These are phyloP conservation scores for Hassar affinis DNA, from an alignment of 2,113 vertebrate genomes.

Conservation along the genomic window DNA sequence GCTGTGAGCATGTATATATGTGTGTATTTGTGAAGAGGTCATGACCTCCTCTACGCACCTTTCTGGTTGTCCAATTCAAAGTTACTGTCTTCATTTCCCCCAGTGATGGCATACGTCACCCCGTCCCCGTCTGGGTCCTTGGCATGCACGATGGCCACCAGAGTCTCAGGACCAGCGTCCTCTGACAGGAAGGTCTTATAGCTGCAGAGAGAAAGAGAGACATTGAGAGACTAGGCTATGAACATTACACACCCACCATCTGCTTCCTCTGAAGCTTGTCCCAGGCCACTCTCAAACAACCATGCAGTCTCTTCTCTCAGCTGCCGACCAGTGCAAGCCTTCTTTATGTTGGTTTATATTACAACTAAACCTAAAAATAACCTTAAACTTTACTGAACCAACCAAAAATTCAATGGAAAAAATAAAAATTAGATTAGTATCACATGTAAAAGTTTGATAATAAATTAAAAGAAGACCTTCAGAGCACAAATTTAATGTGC, in stretches of 20 bases:
- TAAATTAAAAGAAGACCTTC: neutral
- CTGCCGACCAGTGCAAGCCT: neutral
- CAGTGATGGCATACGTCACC: constrained; percentile 81
- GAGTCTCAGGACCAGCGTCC: constrained; percentile 83
- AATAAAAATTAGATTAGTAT: neutral
- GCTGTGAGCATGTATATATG: constrained; percentile 14
- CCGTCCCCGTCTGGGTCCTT: constrained; percentile 86
- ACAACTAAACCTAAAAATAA: neutral
- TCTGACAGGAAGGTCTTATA: constrained; percentile 88
- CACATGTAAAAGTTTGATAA: neutral
- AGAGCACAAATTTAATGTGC: neutral
- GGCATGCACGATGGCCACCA: constrained; percentile 83
- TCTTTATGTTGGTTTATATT: neutral
- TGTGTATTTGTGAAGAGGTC: constrained; percentile 27
- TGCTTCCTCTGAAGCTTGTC: constrained; percentile 49
- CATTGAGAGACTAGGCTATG: constrained; percentile 25
- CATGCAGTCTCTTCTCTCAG: constrained; percentile 21
- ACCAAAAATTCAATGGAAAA: neutral
- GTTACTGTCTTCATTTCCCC: constrained; percentile 87
- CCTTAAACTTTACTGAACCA: neutral
- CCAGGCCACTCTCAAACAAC: constrained; percentile 35
- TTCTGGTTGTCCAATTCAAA: constrained; percentile 86
- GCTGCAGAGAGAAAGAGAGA: constrained; percentile 59
- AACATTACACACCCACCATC: constrained; percentile 48
- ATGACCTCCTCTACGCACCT: constrained; percentile 65